A percentile compares a stretch with the other conserved stretches of the same genome.
Conservation (phyloP, 2,888 invertebrate genomes). For the Aquatica leii region DNA sequence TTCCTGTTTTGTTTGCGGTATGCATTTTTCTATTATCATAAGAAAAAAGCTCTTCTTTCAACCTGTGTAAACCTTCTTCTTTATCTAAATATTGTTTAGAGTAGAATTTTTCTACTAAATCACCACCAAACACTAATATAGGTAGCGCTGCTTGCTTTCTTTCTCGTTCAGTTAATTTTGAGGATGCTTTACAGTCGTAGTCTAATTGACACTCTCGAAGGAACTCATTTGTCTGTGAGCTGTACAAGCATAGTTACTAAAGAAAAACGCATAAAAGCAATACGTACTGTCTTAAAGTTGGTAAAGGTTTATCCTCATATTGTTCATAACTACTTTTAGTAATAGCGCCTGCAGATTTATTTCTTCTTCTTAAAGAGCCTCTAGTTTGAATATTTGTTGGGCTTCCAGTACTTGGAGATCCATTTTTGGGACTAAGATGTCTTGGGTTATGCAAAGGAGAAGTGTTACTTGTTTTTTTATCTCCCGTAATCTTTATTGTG, state of each 20-base stretch:
- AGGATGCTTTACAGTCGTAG: conserved; percentile 64
- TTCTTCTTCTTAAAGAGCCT: conserved; percentile 69
- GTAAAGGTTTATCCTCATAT: conserved; percentile 86
- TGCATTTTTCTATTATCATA: conserved; percentile 61
- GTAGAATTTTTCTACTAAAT: conserved; percentile 89
- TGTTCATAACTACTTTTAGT: conserved; percentile 78
- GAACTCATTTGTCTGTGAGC: conserved; percentile 85
- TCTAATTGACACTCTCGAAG: conserved; percentile 75
- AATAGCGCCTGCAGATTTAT: conserved; percentile 70
- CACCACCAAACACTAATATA: conserved; percentile 89
- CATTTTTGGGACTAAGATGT: conserved; percentile 63
- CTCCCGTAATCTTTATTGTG: conserved; percentile 55
- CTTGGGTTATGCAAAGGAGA: conserved; percentile 62
- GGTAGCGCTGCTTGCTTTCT: conserved; percentile 89
- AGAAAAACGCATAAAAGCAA: not conserved
- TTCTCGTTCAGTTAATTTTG: conserved; percentile 78
- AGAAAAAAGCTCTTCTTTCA: conserved; percentile 66
- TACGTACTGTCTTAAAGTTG: conserved; percentile 84
- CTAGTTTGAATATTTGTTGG: conserved; percentile 62
- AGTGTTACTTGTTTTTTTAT: conserved; percentile 59
- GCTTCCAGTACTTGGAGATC: conserved; percentile 60
- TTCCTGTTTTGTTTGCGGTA: conserved; percentile 80
- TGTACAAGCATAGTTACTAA: conserved; percentile 55
- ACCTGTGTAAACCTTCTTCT: conserved; percentile 81
- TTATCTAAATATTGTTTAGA: conserved; percentile 90